These are phyloP conservation scores for Chirona hameri DNA, from an alignment of 2,888 invertebrate genomes.

Conservation along the genomic window DNA sequence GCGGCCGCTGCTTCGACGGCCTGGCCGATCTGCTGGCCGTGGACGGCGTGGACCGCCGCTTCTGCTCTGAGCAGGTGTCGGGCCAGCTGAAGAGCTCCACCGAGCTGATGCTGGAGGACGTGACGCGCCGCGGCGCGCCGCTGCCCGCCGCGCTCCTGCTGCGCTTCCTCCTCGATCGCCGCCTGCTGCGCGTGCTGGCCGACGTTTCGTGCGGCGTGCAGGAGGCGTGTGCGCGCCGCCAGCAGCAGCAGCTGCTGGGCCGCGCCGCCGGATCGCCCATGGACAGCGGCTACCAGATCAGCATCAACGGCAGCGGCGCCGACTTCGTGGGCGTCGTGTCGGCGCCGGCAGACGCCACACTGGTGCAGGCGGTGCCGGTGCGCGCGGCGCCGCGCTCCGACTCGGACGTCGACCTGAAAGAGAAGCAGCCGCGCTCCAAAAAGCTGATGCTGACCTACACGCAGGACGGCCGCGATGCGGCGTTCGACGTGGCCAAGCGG, in stretches of 20 bases:
- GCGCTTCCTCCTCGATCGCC: background rate
- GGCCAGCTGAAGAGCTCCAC: background rate
- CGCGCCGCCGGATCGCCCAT: background rate
- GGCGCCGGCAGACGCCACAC: background rate
- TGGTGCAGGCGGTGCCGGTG: background rate
- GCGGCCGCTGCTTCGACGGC: background rate
- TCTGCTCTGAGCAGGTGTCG: background rate
- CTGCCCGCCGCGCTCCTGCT: background rate
- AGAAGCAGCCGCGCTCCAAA: background rate
- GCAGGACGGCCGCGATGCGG: background rate
- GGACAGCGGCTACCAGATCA: background rate
- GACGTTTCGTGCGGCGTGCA: background rate
- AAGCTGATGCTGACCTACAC: constrained; percentile 5
- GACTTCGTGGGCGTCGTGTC: background rate
- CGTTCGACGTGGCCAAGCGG: background rate
- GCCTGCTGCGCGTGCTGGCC: background rate
- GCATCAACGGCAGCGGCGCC: background rate
- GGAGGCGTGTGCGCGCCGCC: background rate
- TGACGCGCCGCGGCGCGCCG: background rate
- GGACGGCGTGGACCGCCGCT: background rate
- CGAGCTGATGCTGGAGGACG: background rate
- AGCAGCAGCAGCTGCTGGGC: background rate
- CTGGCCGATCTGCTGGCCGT: background rate
- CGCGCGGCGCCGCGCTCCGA: background rate
- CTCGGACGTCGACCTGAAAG: background rate